Evolutionary conservation across 1,140 invertebrate genomes (phyloP).

Genomic region (Anoplophora glabripennis): DNA sequence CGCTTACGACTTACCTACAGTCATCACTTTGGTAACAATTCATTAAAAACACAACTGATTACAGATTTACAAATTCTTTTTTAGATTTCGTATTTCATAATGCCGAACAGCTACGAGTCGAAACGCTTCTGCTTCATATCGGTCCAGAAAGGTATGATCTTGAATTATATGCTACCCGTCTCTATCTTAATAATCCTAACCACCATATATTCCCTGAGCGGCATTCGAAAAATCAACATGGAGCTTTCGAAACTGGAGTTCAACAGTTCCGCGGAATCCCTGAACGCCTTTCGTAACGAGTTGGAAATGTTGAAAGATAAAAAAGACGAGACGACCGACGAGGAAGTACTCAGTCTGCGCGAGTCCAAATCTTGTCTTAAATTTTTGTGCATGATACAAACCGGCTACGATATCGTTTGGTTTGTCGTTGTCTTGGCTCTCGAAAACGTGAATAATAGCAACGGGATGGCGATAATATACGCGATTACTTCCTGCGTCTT

Average conservation of each 20-base stretch:
- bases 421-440: conserved; percentile 68
- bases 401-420: conserved; percentile 54
- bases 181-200: conserved; percentile 63
- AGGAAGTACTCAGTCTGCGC: conserved; percentile 41
- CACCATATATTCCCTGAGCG: conserved; percentile 49
- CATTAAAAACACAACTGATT: not conserved
- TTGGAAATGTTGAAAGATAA: conserved; percentile 49
- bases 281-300: conserved; percentile 40
- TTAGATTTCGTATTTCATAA: conserved; percentile 60
- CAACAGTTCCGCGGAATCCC: conserved; percentile 41
- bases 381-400: conserved; percentile 42
- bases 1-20: conserved; percentile 56
- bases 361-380: conserved; percentile 45
- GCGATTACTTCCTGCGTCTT: conserved; percentile 54
- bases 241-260: conserved; percentile 45
- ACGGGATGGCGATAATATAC: conserved; percentile 60
- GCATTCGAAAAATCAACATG: conserved; percentile 47
- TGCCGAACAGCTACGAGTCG: conserved; percentile 66
- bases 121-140: conserved; percentile 72
- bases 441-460: conserved; percentile 61
- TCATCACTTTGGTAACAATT: conserved; percentile 56
- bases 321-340: conserved; percentile 38
- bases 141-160: conserved; percentile 67
- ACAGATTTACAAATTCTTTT: conserved; percentile 34
- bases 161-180: conserved; percentile 68